These are phyloP conservation scores for Lutra lutra DNA, from an alignment of 2,797 vertebrate genomes.

Conservation along the genomic window DNA sequence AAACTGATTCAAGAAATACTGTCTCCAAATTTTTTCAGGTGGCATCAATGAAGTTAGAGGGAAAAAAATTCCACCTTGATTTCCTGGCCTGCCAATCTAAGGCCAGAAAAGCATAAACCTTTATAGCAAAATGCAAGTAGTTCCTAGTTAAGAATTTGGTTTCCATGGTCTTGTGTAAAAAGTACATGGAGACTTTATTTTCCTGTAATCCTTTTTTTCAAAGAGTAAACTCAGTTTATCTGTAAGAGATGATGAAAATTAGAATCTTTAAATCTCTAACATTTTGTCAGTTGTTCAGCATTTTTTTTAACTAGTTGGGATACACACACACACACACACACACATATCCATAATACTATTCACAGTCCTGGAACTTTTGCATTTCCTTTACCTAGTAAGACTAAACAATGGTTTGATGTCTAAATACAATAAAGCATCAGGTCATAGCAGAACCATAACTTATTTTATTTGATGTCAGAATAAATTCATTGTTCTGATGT, in stretches of 20 bases:
- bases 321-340: not conserved
- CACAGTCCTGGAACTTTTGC: not conserved
- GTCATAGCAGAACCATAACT: not conserved
- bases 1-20: slow-evolving; percentile 27
- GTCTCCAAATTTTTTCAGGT: not conserved
- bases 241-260: slow-evolving; percentile 10
- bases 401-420: not conserved
- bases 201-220: not conserved
- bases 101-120: not conserved
- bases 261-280: not conserved
- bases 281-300: not conserved
- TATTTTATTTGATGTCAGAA: slow-evolving; percentile 32
- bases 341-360: not conserved
- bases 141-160: not conserved
- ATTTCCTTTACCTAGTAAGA: not conserved
- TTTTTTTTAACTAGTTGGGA: not conserved
- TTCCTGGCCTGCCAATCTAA: not conserved
- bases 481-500: not conserved
- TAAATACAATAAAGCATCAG: not conserved
- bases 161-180: not conserved
- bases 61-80: not conserved
- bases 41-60: not conserved
- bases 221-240: not conserved
- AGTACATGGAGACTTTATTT: not conserved
- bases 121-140: not conserved